Evolutionary conservation across 1,140 invertebrate species (phyloP), one percentile per base, ranked within the genome.

Genomic region (Pseudomyrmex sp.): DNA sequence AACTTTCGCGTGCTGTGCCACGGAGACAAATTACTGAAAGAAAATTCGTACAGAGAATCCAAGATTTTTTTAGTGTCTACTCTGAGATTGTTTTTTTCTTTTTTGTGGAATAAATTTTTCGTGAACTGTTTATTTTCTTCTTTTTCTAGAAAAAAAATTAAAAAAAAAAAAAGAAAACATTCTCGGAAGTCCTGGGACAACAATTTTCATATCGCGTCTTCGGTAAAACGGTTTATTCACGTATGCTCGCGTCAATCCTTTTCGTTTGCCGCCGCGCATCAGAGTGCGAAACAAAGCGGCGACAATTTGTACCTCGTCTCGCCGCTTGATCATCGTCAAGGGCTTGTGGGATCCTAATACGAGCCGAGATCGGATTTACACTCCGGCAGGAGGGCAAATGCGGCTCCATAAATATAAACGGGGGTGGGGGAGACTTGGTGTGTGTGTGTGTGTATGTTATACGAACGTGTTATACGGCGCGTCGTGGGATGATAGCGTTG

Each of bases 341-440:
- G 12, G 61, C 3, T 48, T 26, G 62, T 54, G 35, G 56, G 10
- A 63, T 66, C 83, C 79, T 83, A 72, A 76, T 80, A 68, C 26
- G 61, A 35, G 56, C 80, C 54, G 58, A 85, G 88, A 89, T 83
- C 83, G 69, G 85, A 85, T 89, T 85, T 86, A 75, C 87, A 89
- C 84, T 75, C 77, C 72, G 65, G 72, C 70, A 59, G 56, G 48
- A 88, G 76, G 75, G 73, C 77, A 15, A 66, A 56, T 59, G 77
- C 52, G 76, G 54, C 62, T 79, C 84, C 68, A 83, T 88, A 88
- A 88, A 88, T 88, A 88, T 88, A 73, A 82, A 20, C 18, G 18
- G 2, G 35, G 5, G 18, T 18, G 18, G 35, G 35, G 2, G 26
- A 3, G 35, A 0, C 35, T 35, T 5, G 35, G 35, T 35, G 35